Percentiles rank a stretch among this genome's conserved stretches.
Evolutionary conservation across 2,797 vertebrate genomes (phyloP).

Genomic region (Sebastes ruberrimus): DNA sequence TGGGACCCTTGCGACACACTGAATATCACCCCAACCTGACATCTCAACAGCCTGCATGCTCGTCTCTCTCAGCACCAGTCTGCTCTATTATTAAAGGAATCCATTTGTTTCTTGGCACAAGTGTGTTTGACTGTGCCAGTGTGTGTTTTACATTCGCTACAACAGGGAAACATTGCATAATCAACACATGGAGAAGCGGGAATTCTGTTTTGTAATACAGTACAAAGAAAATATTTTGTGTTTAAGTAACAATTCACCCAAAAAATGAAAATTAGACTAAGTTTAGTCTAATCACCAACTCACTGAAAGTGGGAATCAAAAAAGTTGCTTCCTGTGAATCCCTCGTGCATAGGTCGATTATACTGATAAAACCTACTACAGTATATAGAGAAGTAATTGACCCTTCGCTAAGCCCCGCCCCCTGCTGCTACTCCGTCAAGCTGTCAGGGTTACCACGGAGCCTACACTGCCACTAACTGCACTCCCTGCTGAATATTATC

Average conservation of each 20-base stretch:
- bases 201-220: neutral
- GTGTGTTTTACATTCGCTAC: constrained; percentile 11
- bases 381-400: neutral
- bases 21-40: constrained; percentile 31
- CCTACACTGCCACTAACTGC: too few species aligned
- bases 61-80: constrained; percentile 30
- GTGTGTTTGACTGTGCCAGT: constrained; percentile 14
- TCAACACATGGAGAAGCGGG: neutral
- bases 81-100: constrained; percentile 21
- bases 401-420: too few species aligned
- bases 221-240: neutral
- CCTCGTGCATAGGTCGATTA: neutral
- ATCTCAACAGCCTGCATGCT: constrained; percentile 57
- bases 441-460: too few species aligned
- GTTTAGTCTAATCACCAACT: neutral
- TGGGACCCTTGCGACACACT: constrained; percentile 19
- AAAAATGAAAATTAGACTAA: constrained; percentile 24
- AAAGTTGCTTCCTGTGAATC: neutral
- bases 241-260: constrained; percentile 2
- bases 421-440: too few species aligned
- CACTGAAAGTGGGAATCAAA: neutral
- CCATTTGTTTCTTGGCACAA: constrained; percentile 9
- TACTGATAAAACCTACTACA: neutral
- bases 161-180: neutral
- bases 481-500: too few species aligned